phyloP scores from a whole-genome alignment of 2,797 vertebrate genomes.

The Ptychobarbus kaznakovi region DNA sequence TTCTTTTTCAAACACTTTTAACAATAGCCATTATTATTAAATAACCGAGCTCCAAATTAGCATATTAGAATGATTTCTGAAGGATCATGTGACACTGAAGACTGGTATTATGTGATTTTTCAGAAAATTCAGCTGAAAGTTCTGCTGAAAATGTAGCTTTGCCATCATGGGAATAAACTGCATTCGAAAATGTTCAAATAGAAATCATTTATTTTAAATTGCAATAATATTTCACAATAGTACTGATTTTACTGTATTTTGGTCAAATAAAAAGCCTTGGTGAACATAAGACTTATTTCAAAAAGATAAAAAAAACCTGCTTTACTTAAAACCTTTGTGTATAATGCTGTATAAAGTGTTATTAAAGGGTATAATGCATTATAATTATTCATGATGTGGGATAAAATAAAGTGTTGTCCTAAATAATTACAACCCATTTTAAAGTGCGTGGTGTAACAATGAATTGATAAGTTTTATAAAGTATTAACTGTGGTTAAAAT shows the following conservation, averaged over 20 bases:
- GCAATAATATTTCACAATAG: background rate
- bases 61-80: background rate
- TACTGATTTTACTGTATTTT: background rate
- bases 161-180: background rate
- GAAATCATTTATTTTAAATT: background rate
- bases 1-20: background rate
- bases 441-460: background rate
- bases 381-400: background rate
- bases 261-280: background rate
- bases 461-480: background rate
- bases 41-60: background rate
- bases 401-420: background rate
- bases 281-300: background rate
- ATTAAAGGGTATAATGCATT: background rate
- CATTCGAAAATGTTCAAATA: background rate
- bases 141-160: background rate
- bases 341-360: too few relatives aligned
- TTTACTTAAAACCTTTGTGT: background rate
- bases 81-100: background rate
- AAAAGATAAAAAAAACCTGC: background rate
- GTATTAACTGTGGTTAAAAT: background rate
- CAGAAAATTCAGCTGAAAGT: background rate
- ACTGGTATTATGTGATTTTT: background rate
- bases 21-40: background rate
- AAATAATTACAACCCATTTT: background rate